Percentiles rank a stretch among this genome's conserved stretches.
Evolutionary conservation across 2,113 vertebrate genomes (phyloP).

Genomic region (Xiphorhynchus elegans): DNA sequence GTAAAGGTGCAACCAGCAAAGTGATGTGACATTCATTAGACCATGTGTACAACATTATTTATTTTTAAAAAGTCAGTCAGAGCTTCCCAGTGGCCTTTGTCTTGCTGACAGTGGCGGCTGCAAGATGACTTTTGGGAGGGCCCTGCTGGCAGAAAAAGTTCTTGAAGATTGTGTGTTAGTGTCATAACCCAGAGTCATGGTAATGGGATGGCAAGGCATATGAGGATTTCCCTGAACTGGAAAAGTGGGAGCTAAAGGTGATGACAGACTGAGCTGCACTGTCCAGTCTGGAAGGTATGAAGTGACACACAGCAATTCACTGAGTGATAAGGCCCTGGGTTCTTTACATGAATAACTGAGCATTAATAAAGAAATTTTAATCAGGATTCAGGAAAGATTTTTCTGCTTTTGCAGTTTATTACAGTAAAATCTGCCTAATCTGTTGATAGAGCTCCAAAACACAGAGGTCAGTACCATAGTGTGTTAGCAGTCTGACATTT

Average conservation of each 20-base stretch:
- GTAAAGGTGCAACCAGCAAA: fast-evolving
- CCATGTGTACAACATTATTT: background rate
- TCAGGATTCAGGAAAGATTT: background rate
- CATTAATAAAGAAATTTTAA: background rate
- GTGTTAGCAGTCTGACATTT: background rate
- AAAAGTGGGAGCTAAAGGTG: background rate
- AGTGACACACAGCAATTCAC: background rate
- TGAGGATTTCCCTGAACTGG: background rate
- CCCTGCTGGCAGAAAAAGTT: background rate
- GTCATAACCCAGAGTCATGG: background rate
- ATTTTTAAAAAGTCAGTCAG: background rate
- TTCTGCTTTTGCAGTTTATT: conserved; percentile 5
- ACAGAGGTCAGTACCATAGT: background rate
- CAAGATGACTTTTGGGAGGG: background rate
- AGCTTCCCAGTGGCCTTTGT: background rate
- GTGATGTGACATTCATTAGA: background rate
- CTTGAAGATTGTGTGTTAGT: background rate
- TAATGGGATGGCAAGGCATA: background rate
- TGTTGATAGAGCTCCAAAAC: conserved; percentile 13
- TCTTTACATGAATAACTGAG: background rate
- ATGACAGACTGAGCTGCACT: background rate
- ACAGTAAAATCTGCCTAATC: background rate
- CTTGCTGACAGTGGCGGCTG: background rate
- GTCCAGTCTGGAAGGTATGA: background rate
- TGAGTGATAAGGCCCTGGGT: background rate